These are phyloP conservation scores for Macrocentrus cingulum DNA, from an alignment of 1,140 invertebrate genomes.

Conservation along the genomic window DNA sequence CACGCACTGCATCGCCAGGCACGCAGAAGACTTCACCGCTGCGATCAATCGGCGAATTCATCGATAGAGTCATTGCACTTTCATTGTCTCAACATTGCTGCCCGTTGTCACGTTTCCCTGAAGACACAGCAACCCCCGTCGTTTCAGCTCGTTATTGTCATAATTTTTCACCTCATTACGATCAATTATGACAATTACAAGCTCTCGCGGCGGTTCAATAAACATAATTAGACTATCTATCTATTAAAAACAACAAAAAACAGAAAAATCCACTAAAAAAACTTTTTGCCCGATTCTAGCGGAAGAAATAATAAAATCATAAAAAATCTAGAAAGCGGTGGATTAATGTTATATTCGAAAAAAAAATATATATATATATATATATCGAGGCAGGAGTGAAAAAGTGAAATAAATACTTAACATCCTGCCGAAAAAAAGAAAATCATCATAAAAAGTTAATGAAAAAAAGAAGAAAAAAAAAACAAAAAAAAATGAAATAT, in stretches of 20 bases:
- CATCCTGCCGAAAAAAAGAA: slow-evolving; percentile 11
- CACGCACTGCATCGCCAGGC: slow-evolving; percentile 7
- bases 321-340: too few relatives aligned
- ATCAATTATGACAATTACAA: background rate
- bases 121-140: background rate
- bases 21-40: slow-evolving; percentile 18
- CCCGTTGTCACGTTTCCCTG: slow-evolving; percentile 1
- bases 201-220: slow-evolving; percentile 12
- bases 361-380: background rate
- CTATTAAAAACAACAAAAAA: background rate
- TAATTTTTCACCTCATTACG: too few relatives aligned
- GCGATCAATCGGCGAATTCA: slow-evolving; percentile 12
- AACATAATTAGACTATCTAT: slow-evolving; percentile 26
- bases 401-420: slow-evolving; percentile 9
- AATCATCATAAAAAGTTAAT: slow-evolving; percentile 17
- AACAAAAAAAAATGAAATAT: slow-evolving; percentile 21
- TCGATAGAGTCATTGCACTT: slow-evolving; percentile 6
- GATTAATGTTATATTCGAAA: too few relatives aligned
- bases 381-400: slow-evolving; percentile 1
- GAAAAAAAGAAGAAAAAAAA: slow-evolving; percentile 8
- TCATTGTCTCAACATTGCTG: slow-evolving; percentile 10
- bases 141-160: background rate
- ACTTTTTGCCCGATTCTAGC: background rate
- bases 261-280: slow-evolving; percentile 4
- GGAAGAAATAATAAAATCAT: too few relatives aligned